Base-by-base conservation (phyloP, 1,140 invertebrate genomes). In the Drosophila lacertosa region DNA sequence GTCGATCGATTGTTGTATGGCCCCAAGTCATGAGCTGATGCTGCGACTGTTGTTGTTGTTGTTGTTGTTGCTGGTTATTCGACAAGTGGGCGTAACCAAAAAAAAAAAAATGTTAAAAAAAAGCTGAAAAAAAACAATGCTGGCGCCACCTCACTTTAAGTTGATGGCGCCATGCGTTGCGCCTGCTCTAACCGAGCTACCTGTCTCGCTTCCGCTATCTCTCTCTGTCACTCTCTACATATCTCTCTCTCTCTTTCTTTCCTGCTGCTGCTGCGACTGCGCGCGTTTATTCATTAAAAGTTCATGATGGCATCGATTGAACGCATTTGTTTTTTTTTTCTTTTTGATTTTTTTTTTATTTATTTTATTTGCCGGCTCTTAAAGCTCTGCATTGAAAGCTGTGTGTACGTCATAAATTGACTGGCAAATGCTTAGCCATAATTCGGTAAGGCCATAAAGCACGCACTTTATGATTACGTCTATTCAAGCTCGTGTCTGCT, bases 1-100 rank as follows among this genome's bases (percentile, higher is more conserved):
- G 3, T 60, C 60, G 67, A 66, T 66, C 63, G 73, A 71, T 77
- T 63, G 40, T 54, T 63, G 59, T 72, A 77, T 74, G 62, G 81
- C 70, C 55, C 69, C 57, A 37, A 78, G 51, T 59, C 78, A 64
- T 40, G 45, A 69, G 32, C 13, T 47, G 40, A 39, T 72, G 63
- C 69, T 73, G 77, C 72, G 55, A 32, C 57, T 59, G 50, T 32
- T 44, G 55, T 22, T 62, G 48, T 24, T 62, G 57, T 33, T 69
- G 22, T 26, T 40, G 33, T 54, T 74, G 59, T 51, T 54, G 53
- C 53, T 58, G 37, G 60, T 37, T 45, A 62, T 63, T 75, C 60
- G 71, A 73, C 71, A 83, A 89, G 88, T 86, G 77, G 86, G 86
- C 86, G 86, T 89, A 82, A 89, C 86, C 86, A 74, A 89, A 89